Base-by-base conservation (phyloP, 2,113 vertebrate species). In the Gallinago jamesoni region DNA sequence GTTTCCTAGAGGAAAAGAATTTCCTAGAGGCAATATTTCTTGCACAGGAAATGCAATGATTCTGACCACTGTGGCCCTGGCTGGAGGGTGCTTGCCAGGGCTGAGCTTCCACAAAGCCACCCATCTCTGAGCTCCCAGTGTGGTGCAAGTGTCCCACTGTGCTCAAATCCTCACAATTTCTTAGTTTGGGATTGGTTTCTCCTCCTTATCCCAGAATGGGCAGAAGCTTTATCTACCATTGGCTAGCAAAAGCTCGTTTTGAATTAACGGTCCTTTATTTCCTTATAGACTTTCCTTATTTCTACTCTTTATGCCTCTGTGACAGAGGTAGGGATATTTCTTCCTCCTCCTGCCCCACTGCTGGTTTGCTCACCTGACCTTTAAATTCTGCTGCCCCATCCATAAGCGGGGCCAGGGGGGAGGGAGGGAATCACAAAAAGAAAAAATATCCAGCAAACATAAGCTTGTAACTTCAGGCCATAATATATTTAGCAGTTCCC, bases 401-500 rank as follows among this genome's bases (percentile, higher is more conserved):
- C 23, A 5, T 17, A 69, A 53, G 16, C 10, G 10, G 45, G 21
- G 25, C 28, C 14, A 53, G 23, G 9, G 28, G 39, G 16, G 7
- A 8, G 3, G 16, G 17, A 24, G 7, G 37, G 19, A 84, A 84
- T 35, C 33, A 43, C 43, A 81, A 39, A 2, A 48, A 66, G 66
- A 73, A 74, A 81, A n/a, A 74, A 77, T 31, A 43, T 41, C 31
- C 47, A 45, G n/a, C 60, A 73, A 76, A 68, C 66, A 48, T n/a
- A 73, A 86, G 62, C 81, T 69, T 73, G 4, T 63, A 79, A 62
- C 95, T 92, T 68, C 77, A 95, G 86, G 90, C 69, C 45, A 50
- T 76, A 31, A 86, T 92, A 91, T 87, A 90, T 92, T 96, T 94
- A 94, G 94, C 69, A 92, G 80, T 13, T 79, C 84, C 89, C 84